Evolutionary conservation across 1,140 invertebrate species (phyloP).

Genomic region (Tetraneura akinire): DNA sequence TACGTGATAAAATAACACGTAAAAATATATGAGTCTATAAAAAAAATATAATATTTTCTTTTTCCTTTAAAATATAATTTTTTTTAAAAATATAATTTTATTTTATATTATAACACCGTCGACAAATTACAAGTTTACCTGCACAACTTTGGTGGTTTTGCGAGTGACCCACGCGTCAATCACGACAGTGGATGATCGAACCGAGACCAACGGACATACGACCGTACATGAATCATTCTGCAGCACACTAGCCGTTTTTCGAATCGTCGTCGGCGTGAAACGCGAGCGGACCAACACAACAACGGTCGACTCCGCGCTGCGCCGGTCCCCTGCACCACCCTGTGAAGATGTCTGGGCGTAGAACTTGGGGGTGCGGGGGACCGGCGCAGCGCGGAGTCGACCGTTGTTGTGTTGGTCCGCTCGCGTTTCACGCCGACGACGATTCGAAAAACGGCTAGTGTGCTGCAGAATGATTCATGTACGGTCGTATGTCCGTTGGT

Average conservation of each 20-base stretch:
- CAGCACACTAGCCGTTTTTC: constrained; percentile 32
- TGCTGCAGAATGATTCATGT: constrained; percentile 41
- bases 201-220: constrained; percentile 43
- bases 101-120: no score
- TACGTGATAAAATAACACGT: no score
- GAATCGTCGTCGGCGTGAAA: background rate
- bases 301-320: background rate
- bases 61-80: no score
- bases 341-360: background rate
- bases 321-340: constrained; percentile 46
- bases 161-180: constrained; percentile 40
- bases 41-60: no score
- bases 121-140: background rate
- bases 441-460: background rate
- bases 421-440: background rate
- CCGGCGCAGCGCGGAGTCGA: background rate
- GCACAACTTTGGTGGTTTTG: background rate
- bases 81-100: no score
- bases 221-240: constrained; percentile 45
- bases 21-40: no score
- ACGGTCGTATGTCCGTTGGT: constrained; percentile 46
- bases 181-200: constrained; percentile 29
- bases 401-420: no score
- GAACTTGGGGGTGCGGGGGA: background rate
- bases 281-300: background rate